phyloP scores from a whole-genome alignment of 1,140 invertebrate species.

The Agrypnia vestita region DNA sequence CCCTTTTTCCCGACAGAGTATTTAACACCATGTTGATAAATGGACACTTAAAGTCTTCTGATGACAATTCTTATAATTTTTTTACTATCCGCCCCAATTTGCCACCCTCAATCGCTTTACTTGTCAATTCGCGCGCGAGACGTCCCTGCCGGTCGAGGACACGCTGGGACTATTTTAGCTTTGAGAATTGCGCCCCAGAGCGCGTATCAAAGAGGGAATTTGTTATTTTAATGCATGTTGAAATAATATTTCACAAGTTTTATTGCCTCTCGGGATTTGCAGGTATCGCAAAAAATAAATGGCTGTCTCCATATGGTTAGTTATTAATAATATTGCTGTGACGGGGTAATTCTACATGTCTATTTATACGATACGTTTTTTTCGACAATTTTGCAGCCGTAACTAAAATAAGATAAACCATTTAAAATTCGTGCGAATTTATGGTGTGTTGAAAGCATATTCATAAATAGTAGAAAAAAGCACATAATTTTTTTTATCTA shows the following conservation, averaged over 20 bases:
- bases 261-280: conserved; percentile 48
- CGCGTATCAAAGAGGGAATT: conserved; percentile 45
- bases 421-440: too few relatives aligned
- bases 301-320: conserved; percentile 3
- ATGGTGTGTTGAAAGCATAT: too few relatives aligned
- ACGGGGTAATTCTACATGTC: neutral
- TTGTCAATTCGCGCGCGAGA: too few relatives aligned
- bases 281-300: conserved; percentile 52
- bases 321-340: conserved; percentile 42
- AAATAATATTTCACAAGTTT: conserved; percentile 48
- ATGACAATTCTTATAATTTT: too few relatives aligned
- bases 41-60: too few relatives aligned
- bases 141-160: neutral
- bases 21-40: too few relatives aligned
- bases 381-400: conserved; percentile 15
- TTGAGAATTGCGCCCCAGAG: conserved; percentile 21
- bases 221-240: conserved; percentile 53
- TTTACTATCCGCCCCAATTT: too few relatives aligned
- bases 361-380: neutral
- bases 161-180: conserved; percentile 25
- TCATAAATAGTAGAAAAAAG: too few relatives aligned
- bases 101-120: too few relatives aligned
- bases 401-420: too few relatives aligned
- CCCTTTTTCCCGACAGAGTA: too few relatives aligned
- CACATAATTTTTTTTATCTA: too few relatives aligned